Conservation (phyloP, 1,140 invertebrate genomes). For the Eupristina koningsbergeri region DNA sequence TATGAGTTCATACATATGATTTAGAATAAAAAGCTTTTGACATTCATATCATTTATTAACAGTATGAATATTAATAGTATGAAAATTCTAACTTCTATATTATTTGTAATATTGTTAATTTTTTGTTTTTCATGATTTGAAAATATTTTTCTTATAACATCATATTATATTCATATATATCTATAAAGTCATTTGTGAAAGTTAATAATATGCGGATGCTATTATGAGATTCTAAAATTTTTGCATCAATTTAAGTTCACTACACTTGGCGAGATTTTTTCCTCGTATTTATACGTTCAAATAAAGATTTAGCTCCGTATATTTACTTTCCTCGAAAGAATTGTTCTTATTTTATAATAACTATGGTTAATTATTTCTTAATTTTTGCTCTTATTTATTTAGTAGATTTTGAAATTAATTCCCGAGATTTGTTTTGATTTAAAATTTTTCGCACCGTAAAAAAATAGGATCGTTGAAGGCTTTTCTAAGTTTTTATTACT, state of each 20-base stretch:
- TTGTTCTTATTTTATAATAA: neutral
- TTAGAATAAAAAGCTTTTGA: constrained; percentile 27
- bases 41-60: constrained; percentile 20
- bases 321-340: constrained; percentile 19
- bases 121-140: constrained; percentile 17
- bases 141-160: constrained; percentile 48
- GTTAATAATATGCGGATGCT: constrained; percentile 43
- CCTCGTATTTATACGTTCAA: constrained; percentile 39
- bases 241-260: constrained; percentile 45
- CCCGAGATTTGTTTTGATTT: constrained; percentile 49
- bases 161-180: constrained; percentile 33
- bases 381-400: neutral
- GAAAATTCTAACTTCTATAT: constrained; percentile 10
- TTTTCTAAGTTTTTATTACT: constrained; percentile 55
- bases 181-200: constrained; percentile 35
- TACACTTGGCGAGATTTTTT: constrained; percentile 40
- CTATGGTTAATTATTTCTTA: neutral
- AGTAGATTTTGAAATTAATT: constrained; percentile 35
- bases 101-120: neutral
- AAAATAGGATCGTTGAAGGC: constrained; percentile 58
- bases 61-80: constrained; percentile 23
- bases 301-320: constrained; percentile 50
- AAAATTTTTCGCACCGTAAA: constrained; percentile 47
- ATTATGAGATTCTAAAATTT: constrained; percentile 37
- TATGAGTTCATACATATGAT: neutral